Conservation (phyloP, 2,797 vertebrate genomes). For the Scyliorhinus canicula region DNA sequence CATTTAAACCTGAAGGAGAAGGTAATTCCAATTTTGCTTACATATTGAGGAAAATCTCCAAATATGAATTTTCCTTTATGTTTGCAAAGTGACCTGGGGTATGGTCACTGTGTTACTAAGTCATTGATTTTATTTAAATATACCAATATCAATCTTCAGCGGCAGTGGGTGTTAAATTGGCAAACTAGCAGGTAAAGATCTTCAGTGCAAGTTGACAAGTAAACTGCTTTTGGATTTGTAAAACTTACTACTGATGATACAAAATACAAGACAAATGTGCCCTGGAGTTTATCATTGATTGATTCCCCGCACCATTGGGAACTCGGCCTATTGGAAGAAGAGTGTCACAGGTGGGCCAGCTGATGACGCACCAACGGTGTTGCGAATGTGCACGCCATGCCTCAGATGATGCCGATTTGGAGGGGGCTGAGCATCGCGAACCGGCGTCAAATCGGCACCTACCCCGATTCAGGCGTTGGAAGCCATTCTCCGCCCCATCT, state of each 20-base stretch:
- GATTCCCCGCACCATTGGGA: too few relatives aligned
- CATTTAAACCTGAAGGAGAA: conserved; percentile 51
- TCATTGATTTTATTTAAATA: not conserved
- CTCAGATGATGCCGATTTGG: too few relatives aligned
- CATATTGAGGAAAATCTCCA: not conserved
- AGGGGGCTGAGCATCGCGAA: too few relatives aligned
- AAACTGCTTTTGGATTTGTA: not conserved
- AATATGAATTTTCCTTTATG: not conserved
- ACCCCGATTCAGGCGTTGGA: too few relatives aligned
- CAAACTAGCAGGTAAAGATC: not conserved
- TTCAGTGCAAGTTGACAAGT: not conserved
- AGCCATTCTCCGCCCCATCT: too few relatives aligned
- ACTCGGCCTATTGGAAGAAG: too few relatives aligned
- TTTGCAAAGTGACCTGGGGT: not conserved
- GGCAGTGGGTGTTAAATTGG: not conserved
- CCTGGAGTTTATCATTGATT: not conserved
- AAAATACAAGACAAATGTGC: not conserved
- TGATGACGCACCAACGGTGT: too few relatives aligned
- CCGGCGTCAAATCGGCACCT: too few relatives aligned
- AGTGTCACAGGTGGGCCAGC: too few relatives aligned
- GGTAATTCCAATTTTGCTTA: conserved; percentile 52
- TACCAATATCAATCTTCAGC: not conserved
- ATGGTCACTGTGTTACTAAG: not conserved
- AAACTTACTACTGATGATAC: not conserved
- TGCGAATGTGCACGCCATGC: too few relatives aligned